These are phyloP conservation scores for Equus przewalskii DNA, from an alignment of 2,113 vertebrate species.

Conservation along the genomic window DNA sequence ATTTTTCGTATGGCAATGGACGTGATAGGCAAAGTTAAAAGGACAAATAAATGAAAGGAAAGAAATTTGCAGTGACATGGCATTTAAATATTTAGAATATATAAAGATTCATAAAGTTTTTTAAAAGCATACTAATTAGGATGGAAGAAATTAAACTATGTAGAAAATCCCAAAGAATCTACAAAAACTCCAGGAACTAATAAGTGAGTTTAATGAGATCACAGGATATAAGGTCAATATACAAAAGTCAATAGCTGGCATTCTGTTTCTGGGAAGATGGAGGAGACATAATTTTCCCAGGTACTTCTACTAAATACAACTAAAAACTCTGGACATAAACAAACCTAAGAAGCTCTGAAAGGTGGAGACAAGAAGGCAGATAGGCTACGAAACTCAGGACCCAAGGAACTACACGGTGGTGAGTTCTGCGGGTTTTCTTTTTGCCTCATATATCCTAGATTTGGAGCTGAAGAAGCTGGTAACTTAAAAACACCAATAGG, in stretches of 20 bases:
- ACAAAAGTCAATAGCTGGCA: background rate
- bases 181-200: background rate
- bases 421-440: background rate
- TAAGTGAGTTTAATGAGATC: background rate
- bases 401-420: background rate
- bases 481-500: background rate
- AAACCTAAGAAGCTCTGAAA: background rate
- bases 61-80: background rate
- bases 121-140: background rate
- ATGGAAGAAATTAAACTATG: background rate
- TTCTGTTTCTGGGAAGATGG: background rate
- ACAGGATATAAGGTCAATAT: background rate
- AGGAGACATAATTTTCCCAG: background rate
- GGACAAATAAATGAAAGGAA: background rate
- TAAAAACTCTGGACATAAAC: background rate
- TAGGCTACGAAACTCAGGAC: background rate
- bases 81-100: background rate
- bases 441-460: background rate
- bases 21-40: background rate
- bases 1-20: background rate
- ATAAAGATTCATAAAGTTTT: background rate
- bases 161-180: background rate
- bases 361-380: background rate
- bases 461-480: background rate
- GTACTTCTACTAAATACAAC: background rate